Conservation (phyloP, 2,113 vertebrate species). For the Sorex araneus region DNA sequence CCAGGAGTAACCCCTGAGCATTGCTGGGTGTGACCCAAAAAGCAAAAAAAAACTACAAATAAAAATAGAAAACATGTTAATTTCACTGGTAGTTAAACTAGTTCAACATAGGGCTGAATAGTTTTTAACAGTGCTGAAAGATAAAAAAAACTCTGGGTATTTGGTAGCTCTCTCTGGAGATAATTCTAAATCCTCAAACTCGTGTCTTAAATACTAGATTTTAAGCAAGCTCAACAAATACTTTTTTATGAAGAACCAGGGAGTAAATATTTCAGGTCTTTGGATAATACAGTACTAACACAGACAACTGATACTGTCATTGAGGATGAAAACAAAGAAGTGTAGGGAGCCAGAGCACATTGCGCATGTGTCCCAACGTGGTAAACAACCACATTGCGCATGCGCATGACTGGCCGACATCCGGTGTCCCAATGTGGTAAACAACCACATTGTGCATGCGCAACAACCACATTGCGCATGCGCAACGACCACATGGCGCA, state of each 20-base stretch:
- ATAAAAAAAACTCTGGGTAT: not conserved
- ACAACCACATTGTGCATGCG: too few relatives aligned
- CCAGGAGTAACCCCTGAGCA: too few relatives aligned
- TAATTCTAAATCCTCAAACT: not conserved
- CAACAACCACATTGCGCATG: too few relatives aligned
- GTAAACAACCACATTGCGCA: too few relatives aligned
- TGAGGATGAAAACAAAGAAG: not conserved
- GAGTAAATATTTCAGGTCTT: constrained; percentile 4
- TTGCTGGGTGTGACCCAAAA: too few relatives aligned
- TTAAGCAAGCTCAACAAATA: not conserved
- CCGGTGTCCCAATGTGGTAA: too few relatives aligned
- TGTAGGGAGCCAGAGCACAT: too few relatives aligned
- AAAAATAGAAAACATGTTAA: not conserved
- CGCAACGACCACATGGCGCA: too few relatives aligned
- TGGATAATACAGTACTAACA: not conserved
- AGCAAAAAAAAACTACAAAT: not conserved
- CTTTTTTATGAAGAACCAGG: not conserved
- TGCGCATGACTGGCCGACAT: too few relatives aligned
- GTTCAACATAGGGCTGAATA: too few relatives aligned
- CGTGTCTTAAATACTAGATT: not conserved
- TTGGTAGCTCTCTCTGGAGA: not conserved
- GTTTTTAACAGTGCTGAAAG: not conserved
- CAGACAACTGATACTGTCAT: not conserved
- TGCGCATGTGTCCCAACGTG: too few relatives aligned
- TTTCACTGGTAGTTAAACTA: not conserved